Base-by-base conservation (phyloP, 2,113 vertebrate genomes). In the Scolopax mira region DNA sequence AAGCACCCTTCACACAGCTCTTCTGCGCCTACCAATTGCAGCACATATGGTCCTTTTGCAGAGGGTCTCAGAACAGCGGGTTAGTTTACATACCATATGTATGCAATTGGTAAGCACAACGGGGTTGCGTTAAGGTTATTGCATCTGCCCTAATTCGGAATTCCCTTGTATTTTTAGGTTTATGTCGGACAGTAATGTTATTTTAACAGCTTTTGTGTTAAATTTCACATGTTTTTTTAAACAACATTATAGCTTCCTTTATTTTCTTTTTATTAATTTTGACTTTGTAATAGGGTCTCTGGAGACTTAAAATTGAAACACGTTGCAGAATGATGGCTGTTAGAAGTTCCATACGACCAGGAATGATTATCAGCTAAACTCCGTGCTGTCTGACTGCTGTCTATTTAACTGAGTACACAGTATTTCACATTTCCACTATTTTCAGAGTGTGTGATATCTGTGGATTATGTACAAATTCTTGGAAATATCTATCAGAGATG, bases 261-360 rank as follows among this genome's bases (percentile, higher is more conserved):
- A 88, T 93, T 83, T 84, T 93, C 88, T 96, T 94, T 94, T 81
- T 95, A 94, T 97, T 96, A 88, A 96, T 96, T 96, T 97, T 87
- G 95, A 86, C 89, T 96, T 92, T 93, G 91, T 94, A 97, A 94
- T 94, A 72, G 58, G 44, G 58, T 77, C 87, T 93, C 92, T 48
- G 73, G 84, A 95, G 94, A 95, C 14, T 67, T 95, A 74, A 96
- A 93, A 93, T 97, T 85, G 93, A 95, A 97, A 88, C 39, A 79
- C 11, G 0, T 87, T 85, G 69, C 11, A 85, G 51, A 88, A 85
- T 25, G 89, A 91, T 75, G 55, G 54, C 51, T 95, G 72, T 91
- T 94, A 85, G 80, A 94, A 87, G 74, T 65, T 94, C 58, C 35
- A 41, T 42, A 67, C 62, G 94, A 82, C 81, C 49, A 93, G 60